A percentile compares a stretch with the other conserved stretches of the same genome.
Conservation (phyloP, 2,888 invertebrate genomes). For the Rotaria sp. region DNA sequence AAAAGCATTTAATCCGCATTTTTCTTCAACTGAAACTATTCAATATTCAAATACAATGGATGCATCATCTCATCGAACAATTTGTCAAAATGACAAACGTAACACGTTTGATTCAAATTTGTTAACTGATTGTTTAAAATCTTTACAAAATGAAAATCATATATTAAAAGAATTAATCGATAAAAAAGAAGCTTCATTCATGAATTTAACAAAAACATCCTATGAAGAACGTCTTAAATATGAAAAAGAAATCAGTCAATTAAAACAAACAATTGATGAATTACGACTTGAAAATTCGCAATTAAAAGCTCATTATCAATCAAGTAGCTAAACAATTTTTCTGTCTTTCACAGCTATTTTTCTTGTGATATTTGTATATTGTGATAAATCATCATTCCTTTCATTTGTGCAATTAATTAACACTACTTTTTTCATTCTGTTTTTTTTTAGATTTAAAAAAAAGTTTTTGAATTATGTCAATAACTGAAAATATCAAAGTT, state of each 20-base stretch:
- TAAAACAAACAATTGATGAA: not conserved
- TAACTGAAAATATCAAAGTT: not conserved
- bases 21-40: not conserved
- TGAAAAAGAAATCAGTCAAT: not conserved
- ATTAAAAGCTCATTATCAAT: not conserved
- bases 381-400: not conserved
- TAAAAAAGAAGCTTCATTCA: not conserved
- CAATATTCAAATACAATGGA: not conserved
- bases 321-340: not conserved
- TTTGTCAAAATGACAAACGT: not conserved
- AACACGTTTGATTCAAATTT: not conserved
- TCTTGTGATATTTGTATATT: not conserved
- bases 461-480: not conserved
- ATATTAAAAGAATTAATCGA: not conserved
- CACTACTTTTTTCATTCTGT: not conserved
- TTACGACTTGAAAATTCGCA: not conserved
- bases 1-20: not conserved
- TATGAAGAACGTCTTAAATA: slow-evolving; percentile 1
- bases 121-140: not conserved
- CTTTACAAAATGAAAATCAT: not conserved
- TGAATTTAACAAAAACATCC: not conserved
- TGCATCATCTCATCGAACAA: not conserved
- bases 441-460: not conserved
- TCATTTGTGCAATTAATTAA: not conserved
- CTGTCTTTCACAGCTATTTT: not conserved